phyloP scores from a whole-genome alignment of 1,140 invertebrate species.

The Rhopalosiphum maidis region DNA sequence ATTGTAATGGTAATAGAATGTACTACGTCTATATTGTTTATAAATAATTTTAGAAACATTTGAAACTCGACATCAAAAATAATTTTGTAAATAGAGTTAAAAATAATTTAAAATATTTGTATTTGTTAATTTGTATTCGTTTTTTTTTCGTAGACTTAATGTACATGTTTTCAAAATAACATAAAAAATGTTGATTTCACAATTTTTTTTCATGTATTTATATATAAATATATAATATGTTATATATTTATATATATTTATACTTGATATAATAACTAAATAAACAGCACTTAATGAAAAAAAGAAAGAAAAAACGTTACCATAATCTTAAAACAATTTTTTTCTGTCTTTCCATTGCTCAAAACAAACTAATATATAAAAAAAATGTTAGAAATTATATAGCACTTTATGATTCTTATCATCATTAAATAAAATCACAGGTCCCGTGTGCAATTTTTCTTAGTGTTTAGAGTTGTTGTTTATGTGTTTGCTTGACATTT shows the following conservation, averaged over 20 bases:
- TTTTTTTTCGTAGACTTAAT: conserved; percentile 33
- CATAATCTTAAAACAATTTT: neutral
- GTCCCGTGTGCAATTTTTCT: conserved; percentile 49
- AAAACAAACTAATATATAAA: conserved; percentile 25
- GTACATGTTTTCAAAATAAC: conserved; percentile 62
- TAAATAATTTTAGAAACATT: neutral
- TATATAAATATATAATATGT: neutral
- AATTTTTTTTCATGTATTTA: neutral
- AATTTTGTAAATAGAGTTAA: conserved; percentile 42
- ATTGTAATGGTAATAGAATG: neutral
- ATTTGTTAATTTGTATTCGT: conserved; percentile 52
- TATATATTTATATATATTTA: conserved; percentile 28
- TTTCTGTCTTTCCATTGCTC: conserved; percentile 46
- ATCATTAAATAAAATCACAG: conserved; percentile 32
- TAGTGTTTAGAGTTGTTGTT: conserved; percentile 50
- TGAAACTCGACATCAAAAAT: conserved; percentile 45
- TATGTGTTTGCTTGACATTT: conserved; percentile 50
- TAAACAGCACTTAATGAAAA: conserved; percentile 3
- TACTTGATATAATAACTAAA: neutral
- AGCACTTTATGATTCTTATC: conserved; percentile 3
- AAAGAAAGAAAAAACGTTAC: conserved; percentile 47
- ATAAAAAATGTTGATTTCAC: conserved; percentile 55
- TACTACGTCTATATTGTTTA: neutral
- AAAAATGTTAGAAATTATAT: neutral
- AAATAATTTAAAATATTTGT: conserved; percentile 4